These are phyloP conservation scores for Zelleria hepariella DNA, from an alignment of 2,888 invertebrate species.

Conservation along the genomic window DNA sequence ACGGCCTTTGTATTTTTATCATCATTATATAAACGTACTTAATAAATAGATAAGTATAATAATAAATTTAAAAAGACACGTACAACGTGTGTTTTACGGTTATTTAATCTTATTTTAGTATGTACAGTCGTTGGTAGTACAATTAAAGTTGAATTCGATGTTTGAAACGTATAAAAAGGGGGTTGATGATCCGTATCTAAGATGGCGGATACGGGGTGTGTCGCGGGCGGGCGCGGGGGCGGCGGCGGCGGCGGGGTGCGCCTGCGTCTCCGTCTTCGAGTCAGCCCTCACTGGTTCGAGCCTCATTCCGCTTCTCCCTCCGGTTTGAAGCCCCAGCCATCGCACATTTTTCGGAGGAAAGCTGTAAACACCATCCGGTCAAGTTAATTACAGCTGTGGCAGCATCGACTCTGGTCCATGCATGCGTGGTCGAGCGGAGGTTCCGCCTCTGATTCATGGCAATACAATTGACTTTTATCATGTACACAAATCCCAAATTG, in stretches of 20 bases:
- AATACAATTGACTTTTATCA: not conserved
- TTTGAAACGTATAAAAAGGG: slow-evolving; percentile 60
- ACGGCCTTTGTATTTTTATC: slow-evolving; percentile 57
- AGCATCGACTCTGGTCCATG: not conserved
- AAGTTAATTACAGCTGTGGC: not conserved
- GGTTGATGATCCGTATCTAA: slow-evolving; percentile 51
- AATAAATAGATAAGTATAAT: slow-evolving; percentile 39
- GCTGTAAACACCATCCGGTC: slow-evolving; percentile 60
- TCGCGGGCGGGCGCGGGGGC: slow-evolving; percentile 18
- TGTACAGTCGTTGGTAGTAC: slow-evolving; percentile 61
- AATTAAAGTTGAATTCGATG: slow-evolving; percentile 40
- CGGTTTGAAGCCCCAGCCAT: slow-evolving; percentile 62
- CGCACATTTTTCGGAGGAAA: slow-evolving; percentile 91
- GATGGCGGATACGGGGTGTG: slow-evolving; percentile 45
- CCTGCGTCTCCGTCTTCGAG: slow-evolving; percentile 14
- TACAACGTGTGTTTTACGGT: slow-evolving; percentile 69
- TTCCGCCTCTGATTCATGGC: not conserved
- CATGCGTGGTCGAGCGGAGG: not conserved
- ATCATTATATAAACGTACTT: slow-evolving; percentile 69
- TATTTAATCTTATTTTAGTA: slow-evolving; percentile 68
- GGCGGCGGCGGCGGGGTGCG: slow-evolving; percentile 23
- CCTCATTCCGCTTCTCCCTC: slow-evolving; percentile 40
- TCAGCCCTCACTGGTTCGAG: slow-evolving; percentile 13
- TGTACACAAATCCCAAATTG: not conserved
- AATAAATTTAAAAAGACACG: slow-evolving; percentile 67